Evolutionary conservation across 1,140 invertebrate genomes (phyloP).

Genomic region (Hesperophylax magnus): DNA sequence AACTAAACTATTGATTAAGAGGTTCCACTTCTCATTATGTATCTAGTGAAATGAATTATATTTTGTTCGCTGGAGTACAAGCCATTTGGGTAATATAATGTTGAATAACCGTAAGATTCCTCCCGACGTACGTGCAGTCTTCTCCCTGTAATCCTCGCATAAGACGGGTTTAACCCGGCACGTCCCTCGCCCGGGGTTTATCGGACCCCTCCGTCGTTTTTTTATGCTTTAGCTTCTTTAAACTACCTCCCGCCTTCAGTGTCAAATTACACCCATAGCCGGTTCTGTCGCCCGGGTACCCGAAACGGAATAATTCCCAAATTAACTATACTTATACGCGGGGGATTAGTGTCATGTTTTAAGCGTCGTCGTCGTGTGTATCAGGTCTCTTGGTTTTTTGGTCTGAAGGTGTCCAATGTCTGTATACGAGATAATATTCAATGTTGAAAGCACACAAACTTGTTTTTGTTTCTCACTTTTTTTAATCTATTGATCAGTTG

Average conservation of each 20-base stretch:
- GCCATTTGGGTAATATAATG: background rate
- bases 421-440: too few relatives aligned
- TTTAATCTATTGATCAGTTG: too few relatives aligned
- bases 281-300: background rate
- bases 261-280: slow-evolving; percentile 40
- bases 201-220: slow-evolving; percentile 16
- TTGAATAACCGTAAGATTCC: background rate
- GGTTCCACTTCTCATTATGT: too few relatives aligned
- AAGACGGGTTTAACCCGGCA: background rate
- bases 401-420: too few relatives aligned
- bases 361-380: too few relatives aligned
- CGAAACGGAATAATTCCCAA: background rate
- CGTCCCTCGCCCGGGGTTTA: background rate
- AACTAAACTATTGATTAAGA: too few relatives aligned
- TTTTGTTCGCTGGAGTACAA: background rate
- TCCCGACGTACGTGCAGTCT: background rate
- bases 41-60: background rate
- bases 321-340: background rate
- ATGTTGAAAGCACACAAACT: too few relatives aligned
- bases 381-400: too few relatives aligned
- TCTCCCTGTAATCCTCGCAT: background rate
- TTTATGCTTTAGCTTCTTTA: slow-evolving; percentile 46
- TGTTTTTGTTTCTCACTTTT: too few relatives aligned
- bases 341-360: too few relatives aligned
- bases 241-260: slow-evolving; percentile 42